Conservation (phyloP, 2,888 invertebrate genomes). For the Danaus chrysippus region DNA sequence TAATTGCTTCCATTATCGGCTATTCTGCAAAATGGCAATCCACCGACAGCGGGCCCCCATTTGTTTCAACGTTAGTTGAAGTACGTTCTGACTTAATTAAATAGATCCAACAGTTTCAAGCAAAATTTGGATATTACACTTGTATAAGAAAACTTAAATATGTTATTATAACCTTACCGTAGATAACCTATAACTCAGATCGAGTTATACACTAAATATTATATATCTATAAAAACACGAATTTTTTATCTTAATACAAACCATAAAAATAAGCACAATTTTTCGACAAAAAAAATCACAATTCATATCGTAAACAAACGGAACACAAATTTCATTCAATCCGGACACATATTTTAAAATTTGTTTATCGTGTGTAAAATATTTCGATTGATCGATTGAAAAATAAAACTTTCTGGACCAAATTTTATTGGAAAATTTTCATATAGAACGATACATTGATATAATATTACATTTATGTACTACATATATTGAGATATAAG, state of each 20-base stretch:
- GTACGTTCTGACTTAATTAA: constrained; percentile 20
- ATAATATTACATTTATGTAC: constrained; percentile 33
- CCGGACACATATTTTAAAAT: constrained; percentile 9
- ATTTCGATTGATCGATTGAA: constrained; percentile 18
- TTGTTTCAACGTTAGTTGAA: constrained; percentile 44
- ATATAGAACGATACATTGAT: constrained; percentile 27
- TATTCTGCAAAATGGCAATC: constrained; percentile 66
- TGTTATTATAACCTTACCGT: too few species aligned
- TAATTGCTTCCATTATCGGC: constrained; percentile 77
- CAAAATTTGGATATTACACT: constrained; percentile 17
- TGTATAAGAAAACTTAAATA: neutral
- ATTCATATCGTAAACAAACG: neutral
- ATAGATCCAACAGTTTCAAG: neutral
- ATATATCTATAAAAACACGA: neutral
- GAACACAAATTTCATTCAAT: neutral
- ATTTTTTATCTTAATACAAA: neutral
- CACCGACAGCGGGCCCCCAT: constrained; percentile 63
- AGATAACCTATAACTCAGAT: too few species aligned
- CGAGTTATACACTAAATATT: neutral
- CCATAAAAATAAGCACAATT: neutral
- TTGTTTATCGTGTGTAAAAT: constrained; percentile 24
- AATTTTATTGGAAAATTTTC: constrained; percentile 10
- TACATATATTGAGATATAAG: too few species aligned
- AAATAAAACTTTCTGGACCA: neutral
- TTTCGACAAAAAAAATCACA: neutral